phyloP scores from a whole-genome alignment of 2,113 vertebrate genomes.

The Grantiella picta region DNA sequence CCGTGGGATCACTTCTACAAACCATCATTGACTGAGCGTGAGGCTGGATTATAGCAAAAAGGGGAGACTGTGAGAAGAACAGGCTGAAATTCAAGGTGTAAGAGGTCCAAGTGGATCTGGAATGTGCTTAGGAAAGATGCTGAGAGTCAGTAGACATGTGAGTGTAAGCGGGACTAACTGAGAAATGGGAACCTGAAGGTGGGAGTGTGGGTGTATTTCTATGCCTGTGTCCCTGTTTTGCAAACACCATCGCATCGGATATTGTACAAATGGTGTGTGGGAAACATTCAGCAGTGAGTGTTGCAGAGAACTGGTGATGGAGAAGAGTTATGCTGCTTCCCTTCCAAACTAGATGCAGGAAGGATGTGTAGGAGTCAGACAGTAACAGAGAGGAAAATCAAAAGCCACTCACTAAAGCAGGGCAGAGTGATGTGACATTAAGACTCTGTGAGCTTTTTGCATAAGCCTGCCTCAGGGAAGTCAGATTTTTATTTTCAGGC shows the following conservation, averaged over 20 bases:
- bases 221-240: neutral
- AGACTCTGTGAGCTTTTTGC: neutral
- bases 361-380: neutral
- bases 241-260: neutral
- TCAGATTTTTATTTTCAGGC: neutral
- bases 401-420: neutral
- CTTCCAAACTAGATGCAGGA: neutral
- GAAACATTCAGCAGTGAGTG: neutral
- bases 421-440: neutral
- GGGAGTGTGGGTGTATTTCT: neutral
- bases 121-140: neutral
- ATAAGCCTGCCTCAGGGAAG: neutral
- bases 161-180: neutral
- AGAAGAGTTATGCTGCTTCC: neutral
- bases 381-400: neutral
- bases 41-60: neutral
- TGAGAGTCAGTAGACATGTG: neutral
- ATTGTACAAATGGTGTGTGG: neutral
- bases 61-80: neutral
- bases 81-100: neutral
- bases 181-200: neutral
- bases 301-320: neutral
- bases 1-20: neutral
- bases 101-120: neutral
- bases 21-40: accelerated